phyloP scores from a whole-genome alignment of 1,140 invertebrate genomes.

The Bombus waltoni region DNA sequence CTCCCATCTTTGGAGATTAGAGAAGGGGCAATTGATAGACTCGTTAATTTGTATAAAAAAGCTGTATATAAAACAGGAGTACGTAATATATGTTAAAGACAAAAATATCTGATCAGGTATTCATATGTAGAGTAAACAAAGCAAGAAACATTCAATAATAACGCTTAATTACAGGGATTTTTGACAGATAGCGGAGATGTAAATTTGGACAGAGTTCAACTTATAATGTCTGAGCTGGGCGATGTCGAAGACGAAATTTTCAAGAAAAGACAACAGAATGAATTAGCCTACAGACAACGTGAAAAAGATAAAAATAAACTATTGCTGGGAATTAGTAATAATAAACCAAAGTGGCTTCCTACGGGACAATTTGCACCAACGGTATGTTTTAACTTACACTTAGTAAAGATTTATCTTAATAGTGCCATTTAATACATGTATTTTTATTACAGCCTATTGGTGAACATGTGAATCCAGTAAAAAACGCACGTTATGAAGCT shows the following conservation, averaged over 20 bases:
- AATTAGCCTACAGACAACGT: slow-evolving; percentile 90
- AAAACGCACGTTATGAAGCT: slow-evolving; percentile 88
- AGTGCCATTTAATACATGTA: slow-evolving; percentile 3
- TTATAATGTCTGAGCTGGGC: slow-evolving; percentile 97
- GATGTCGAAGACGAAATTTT: slow-evolving; percentile 99
- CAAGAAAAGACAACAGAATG: slow-evolving; percentile 93
- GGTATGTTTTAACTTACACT: slow-evolving; percentile 74
- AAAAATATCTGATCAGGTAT: neutral
- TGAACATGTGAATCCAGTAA: slow-evolving; percentile 80
- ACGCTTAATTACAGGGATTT: slow-evolving; percentile 89
- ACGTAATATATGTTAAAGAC: slow-evolving; percentile 62
- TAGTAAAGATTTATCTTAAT: neutral
- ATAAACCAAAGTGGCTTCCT: slow-evolving; percentile 87
- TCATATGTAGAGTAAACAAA: slow-evolving; percentile 78
- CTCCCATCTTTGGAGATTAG: slow-evolving; percentile 98
- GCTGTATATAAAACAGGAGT: slow-evolving; percentile 96
- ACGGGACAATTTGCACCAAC: slow-evolving; percentile 90
- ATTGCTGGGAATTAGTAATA: slow-evolving; percentile 82
- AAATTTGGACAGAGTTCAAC: slow-evolving; percentile 94
- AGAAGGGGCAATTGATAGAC: slow-evolving; percentile 97
- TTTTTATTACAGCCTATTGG: slow-evolving; percentile 81
- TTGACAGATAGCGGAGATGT: slow-evolving; percentile 97
- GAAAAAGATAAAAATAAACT: slow-evolving; percentile 88
- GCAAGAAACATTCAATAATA: slow-evolving; percentile 86
- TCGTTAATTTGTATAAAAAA: slow-evolving; percentile 97